Evolutionary conservation across 2,113 vertebrate species (phyloP), one percentile per base, ranked within the genome.

Genomic region (Cepphus grylle): DNA sequence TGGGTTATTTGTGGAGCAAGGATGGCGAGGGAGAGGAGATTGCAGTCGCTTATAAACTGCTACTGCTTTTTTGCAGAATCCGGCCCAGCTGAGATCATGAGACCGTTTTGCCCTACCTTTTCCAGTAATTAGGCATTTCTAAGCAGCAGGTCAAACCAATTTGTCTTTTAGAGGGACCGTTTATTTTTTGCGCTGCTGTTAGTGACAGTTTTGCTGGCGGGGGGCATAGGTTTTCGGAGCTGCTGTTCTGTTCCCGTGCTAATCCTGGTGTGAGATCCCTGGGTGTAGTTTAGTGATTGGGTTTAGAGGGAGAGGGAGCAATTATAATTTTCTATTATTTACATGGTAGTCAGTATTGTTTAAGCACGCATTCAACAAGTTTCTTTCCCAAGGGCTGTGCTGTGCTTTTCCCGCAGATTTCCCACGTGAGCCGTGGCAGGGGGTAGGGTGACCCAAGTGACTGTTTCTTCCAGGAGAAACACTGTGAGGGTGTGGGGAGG

Each of bases 11-110:
- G 38, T 3, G 3, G 12, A 20, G 53, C 78, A 3, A 17, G 45
- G 79, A 20, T 6, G 32, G 77, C 5, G 42, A 38, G 74, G 13
- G 25, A 36, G 17, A 26, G 32, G 8, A 65, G 43, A 77, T 29
- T 42, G 6, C 21, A 36, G 12, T 43, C 3, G 0, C 23, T 93
- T 17, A 0, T 0, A 7, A 86, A n/a, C 47, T 55, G 5, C 10
- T 81, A 19, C 90, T 82, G 56, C 32, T 45, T 55, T 79, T 82
- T 36, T 42, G 4, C 73, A 81, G 29, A 36, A 21, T 34, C 71
- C 69, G 17, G 3, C 59, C 80, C 47, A 40, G 0, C 40, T 12
- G 7, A 72, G 61, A 69, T 81, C 49, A 76, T 50, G 32, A 17
- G 72, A 27, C 62, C 0, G 0, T 50, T 90, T 82, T 77, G 49